Evolutionary conservation across 2,113 vertebrate genomes (phyloP), one percentile per base, ranked within the genome.

Genomic region (Anthoscopus minutus): DNA sequence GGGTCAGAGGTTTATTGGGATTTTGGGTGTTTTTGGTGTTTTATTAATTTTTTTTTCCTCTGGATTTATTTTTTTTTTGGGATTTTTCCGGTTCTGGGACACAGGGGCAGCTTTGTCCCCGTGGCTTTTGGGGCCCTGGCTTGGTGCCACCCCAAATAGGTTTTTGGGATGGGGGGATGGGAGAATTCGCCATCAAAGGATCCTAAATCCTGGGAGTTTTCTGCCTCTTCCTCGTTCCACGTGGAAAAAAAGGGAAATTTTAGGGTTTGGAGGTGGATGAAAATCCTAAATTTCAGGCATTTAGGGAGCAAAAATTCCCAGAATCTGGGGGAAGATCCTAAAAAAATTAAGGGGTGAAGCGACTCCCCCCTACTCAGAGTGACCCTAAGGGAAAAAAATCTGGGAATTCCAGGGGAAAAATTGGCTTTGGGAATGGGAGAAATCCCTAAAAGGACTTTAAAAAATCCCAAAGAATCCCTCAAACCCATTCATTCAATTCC

Each of bases 361-460:
- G 3, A 38, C 4, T 45, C 11, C 33, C 11, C 21, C 22, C 9
- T 2, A 3, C 7, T 7, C 2, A 3, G 45, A 51, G 31, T 7
- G 4, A 31, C 10, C 6, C 25, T 0, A 0, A 27, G 33, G 27
- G 28, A 4, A 45, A 33, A n/a, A 33, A 45, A 7, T 5, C 6
- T 1, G 1, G 7, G 27, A 62, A 72, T 54, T 54, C 28, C 40
- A 45, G 33, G 27, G 38, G 22, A 7, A 61, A 61, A 42, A 51
- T 10, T 3, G 0, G 7, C 4, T 30, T 70, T 42, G 24, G 54
- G 13, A 61, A 44, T 20, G 47, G 37, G 33, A 71, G 6, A 83
- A 54, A 54, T 18, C 33, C 27, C 14, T 24, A 20, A 35, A 44
- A 50, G 18, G 8, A 19, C 31, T 8, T 23, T 1, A 14, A 81